Base-by-base conservation (phyloP, 2,113 vertebrate genomes). In the Chrysemys picta region DNA sequence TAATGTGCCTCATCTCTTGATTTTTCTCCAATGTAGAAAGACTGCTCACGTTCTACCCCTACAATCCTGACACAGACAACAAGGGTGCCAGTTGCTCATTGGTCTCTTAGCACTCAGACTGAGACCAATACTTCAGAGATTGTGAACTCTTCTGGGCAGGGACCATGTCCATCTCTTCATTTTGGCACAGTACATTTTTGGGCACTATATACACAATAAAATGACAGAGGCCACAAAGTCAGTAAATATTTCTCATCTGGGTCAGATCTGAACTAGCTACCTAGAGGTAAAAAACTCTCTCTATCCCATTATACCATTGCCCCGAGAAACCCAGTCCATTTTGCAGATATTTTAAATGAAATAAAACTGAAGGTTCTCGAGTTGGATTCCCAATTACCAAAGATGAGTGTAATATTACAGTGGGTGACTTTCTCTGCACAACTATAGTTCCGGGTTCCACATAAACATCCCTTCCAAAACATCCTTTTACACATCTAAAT, bases 111-210 rank as follows among this genome's bases (percentile, higher is more conserved):
- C 21, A 45, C 42, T 78, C 42, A 78, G 42, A 78, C 3, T 47
- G 75, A 78, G 42, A 27, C 42, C 75, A 45, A 47, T 47, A 47
- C 22, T 45, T 45, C 42, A 78, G 7, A 78, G 75, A 78, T 78
- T 14, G 25, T 78, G 24, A 78, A 25, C 38, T 27, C 12, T 47
- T 78, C 8, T 14, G 45, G 75, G 12, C 75, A 45, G 22, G 42
- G 24, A 78, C 75, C 75, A 29, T 1, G 1, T 2, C 45, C 47
- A 87, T 79, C 3, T 81, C 38, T 47, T 85, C 1, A 3, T 62
- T 84, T 8, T 79, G 0, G 13, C 2, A 5, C 49, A 56, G 12
- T 11, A 80, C 24, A 13, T 2, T 54, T 5, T 1, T 79, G 57
- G n/a, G 2, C 21, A 89, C 35, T 52, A 79, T 1, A 65, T 21